These are phyloP conservation scores for Peromyscus nudipes DNA, from an alignment of 2,797 vertebrate species.

Conservation along the genomic window DNA sequence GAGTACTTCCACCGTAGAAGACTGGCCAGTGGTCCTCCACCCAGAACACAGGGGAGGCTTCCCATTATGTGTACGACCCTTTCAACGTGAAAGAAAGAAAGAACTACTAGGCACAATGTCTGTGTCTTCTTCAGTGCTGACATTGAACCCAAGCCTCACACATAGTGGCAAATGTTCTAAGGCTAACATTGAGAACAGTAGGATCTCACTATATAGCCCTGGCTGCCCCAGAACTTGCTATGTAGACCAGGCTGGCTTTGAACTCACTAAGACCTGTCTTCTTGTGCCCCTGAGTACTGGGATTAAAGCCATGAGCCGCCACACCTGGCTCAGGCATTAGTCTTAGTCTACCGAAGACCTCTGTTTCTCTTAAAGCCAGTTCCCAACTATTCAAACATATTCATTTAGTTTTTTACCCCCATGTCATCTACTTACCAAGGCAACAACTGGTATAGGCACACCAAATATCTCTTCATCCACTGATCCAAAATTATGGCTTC, in stretches of 20 bases:
- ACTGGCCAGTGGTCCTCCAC: neutral
- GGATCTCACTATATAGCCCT: neutral
- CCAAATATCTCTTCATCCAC: slow-evolving; percentile 94
- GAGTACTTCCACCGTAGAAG: neutral
- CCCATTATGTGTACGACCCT: neutral
- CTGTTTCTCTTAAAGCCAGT: neutral
- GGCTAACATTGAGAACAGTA: neutral
- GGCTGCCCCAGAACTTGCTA: neutral
- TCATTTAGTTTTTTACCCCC: slow-evolving; percentile 21
- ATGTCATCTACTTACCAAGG: slow-evolving; percentile 92
- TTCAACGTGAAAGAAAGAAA: slow-evolving; percentile 65
- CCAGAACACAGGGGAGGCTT: neutral
- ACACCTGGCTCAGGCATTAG: neutral
- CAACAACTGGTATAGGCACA: slow-evolving; percentile 93
- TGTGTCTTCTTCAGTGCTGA: neutral
- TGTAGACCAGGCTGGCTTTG: neutral
- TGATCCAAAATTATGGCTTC: slow-evolving; percentile 93
- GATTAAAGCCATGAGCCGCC: neutral
- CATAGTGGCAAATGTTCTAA: neutral
- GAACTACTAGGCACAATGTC: neutral
- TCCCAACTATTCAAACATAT: neutral
- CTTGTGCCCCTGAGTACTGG: neutral
- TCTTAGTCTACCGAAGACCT: neutral
- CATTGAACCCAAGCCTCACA: too few relatives aligned
- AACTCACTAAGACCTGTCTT: neutral